Evolutionary conservation across 1,140 invertebrate species (phyloP).

Genomic region (Neoseiulus cucumeris): DNA sequence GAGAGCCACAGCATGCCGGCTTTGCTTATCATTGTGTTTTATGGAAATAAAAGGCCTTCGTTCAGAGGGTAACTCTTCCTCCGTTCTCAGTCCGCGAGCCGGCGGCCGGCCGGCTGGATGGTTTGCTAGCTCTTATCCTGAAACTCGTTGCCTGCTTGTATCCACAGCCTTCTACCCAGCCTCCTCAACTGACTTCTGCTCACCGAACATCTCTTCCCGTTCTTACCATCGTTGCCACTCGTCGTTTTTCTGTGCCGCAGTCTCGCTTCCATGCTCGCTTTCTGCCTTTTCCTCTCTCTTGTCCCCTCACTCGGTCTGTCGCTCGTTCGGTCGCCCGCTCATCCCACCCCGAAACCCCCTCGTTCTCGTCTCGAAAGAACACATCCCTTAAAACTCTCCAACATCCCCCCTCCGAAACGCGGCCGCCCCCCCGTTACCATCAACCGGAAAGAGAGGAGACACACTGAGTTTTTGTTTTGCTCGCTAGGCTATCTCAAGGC

Average conservation of each 20-base stretch:
- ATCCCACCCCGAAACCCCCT: neutral
- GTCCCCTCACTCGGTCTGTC: neutral
- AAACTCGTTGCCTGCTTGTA: too few species aligned
- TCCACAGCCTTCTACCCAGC: too few species aligned
- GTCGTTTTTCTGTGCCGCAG: neutral
- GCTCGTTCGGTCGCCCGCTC: neutral
- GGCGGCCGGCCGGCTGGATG: too few species aligned
- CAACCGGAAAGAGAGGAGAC: neutral
- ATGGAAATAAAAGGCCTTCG: too few species aligned
- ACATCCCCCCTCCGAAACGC: neutral
- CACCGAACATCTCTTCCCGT: too few species aligned
- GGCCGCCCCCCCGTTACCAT: neutral
- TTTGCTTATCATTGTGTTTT: too few species aligned
- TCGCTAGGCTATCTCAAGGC: neutral
- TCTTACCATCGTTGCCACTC: too few species aligned
- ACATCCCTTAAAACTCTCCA: neutral
- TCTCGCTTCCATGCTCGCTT: neutral
- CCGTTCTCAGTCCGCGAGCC: too few species aligned
- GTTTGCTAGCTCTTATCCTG: too few species aligned
- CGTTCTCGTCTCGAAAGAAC: neutral
- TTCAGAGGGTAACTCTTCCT: too few species aligned
- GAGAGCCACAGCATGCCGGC: too few species aligned
- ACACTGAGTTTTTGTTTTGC: constrained; percentile 7
- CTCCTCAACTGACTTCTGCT: too few species aligned
- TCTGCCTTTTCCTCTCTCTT: neutral